Percentiles rank a stretch among this genome's conserved stretches.
These are phyloP conservation scores for Leptoclinus maculatus DNA, from an alignment of 2,797 vertebrate species.

Conservation along the genomic window DNA sequence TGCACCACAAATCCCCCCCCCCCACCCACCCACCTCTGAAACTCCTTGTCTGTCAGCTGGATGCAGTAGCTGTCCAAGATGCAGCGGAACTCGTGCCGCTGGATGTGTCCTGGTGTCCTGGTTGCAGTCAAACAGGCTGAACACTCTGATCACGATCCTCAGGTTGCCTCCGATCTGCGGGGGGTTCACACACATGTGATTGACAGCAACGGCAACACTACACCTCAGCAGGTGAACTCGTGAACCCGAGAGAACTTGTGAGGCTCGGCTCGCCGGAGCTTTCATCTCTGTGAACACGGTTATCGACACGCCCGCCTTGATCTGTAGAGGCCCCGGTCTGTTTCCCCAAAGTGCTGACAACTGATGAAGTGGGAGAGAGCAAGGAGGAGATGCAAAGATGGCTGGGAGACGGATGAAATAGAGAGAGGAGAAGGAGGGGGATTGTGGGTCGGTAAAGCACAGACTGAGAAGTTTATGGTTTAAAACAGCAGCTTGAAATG, in stretches of 20 bases:
- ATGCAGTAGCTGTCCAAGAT: slow-evolving; percentile 76
- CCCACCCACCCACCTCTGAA: slow-evolving; percentile 65
- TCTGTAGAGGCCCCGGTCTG: slow-evolving; percentile 34
- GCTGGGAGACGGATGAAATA: slow-evolving; percentile 10
- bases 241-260: slow-evolving; percentile 41
- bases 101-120: slow-evolving; percentile 59
- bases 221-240: slow-evolving; percentile 51
- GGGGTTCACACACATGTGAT: slow-evolving; percentile 47
- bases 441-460: slow-evolving; percentile 17
- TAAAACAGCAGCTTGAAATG: background rate
- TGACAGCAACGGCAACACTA: slow-evolving; percentile 38
- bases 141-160: slow-evolving; percentile 72
- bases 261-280: slow-evolving; percentile 22
- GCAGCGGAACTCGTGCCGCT: slow-evolving; percentile 57
- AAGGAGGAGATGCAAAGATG: slow-evolving; percentile 24
- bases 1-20: background rate
- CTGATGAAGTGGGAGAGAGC: slow-evolving; percentile 19
- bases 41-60: slow-evolving; percentile 73
- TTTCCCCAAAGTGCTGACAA: slow-evolving; percentile 40
- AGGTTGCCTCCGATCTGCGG: slow-evolving; percentile 79
- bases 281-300: slow-evolving; percentile 59
- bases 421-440: slow-evolving; percentile 3
- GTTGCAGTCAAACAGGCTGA: slow-evolving; percentile 77
- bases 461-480: background rate
- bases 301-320: slow-evolving; percentile 52